Percentiles rank a stretch among this genome's conserved stretches.
These are phyloP conservation scores for Catostomus latipinnis DNA, from an alignment of 2,797 vertebrate genomes.

Conservation along the genomic window DNA sequence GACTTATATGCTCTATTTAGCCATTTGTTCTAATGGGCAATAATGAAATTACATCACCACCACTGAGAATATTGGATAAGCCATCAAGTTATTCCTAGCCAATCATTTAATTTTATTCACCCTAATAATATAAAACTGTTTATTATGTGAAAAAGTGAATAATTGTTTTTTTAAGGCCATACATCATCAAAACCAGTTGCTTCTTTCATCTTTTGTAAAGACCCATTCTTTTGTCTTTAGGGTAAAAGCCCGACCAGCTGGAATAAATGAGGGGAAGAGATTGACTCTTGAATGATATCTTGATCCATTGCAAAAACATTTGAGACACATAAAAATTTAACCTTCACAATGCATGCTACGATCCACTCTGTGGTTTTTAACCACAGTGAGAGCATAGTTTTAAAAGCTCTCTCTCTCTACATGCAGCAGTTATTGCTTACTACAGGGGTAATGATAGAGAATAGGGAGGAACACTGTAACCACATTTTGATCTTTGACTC, in stretches of 20 bases:
- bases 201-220: not conserved
- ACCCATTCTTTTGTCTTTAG: not conserved
- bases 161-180: not conserved
- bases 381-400: not conserved
- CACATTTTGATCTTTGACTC: slow-evolving; percentile 27
- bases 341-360: not conserved
- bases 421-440: not conserved
- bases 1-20: not conserved
- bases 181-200: not conserved
- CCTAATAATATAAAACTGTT: not conserved
- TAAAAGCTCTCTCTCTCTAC: slow-evolving; percentile 16
- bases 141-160: not conserved
- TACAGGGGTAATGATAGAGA: not conserved
- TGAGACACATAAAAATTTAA: not conserved
- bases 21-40: not conserved
- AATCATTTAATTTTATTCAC: not conserved
- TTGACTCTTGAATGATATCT: slow-evolving; percentile 1
- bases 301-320: not conserved
- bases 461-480: slow-evolving; percentile 15
- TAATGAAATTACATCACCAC: not conserved
- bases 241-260: not conserved
- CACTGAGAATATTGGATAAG: not conserved
- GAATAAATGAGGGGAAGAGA: not conserved
- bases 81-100: not conserved
- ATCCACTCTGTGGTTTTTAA: slow-evolving; percentile 4